Conservation (phyloP, 2,797 vertebrate species). For the Acanthurus leucopareius region DNA sequence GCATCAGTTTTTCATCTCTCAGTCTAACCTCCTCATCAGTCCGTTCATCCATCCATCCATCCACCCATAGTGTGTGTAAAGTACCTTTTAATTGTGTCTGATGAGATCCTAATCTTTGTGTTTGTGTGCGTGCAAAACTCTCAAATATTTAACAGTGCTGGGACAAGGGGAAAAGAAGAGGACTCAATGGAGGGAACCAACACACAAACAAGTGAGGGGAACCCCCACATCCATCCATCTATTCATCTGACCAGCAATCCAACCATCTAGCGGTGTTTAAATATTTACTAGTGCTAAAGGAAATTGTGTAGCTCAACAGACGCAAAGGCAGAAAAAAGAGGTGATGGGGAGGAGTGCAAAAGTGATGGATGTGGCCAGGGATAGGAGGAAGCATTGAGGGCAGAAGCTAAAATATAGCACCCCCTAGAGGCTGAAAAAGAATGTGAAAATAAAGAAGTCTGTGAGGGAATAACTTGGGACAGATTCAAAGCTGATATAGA, state of each 20-base stretch:
- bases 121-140: constrained; percentile 19
- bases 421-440: constrained; percentile 80
- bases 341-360: constrained; percentile 56
- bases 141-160: constrained; percentile 77
- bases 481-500: constrained; percentile 31
- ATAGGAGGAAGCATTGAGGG: constrained; percentile 28
- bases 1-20: neutral
- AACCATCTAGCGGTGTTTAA: constrained; percentile 79
- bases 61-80: neutral
- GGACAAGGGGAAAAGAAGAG: constrained; percentile 32
- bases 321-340: constrained; percentile 35
- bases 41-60: too few relatives aligned
- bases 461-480: constrained; percentile 69
- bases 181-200: constrained; percentile 52
- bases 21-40: neutral
- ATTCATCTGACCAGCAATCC: constrained; percentile 61
- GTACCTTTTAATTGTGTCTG: constrained; percentile 41
- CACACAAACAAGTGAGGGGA: constrained; percentile 67
- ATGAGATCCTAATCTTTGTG: constrained; percentile 22
- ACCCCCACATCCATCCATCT: constrained; percentile 35
- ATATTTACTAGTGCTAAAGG: constrained; percentile 84
- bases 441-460: constrained; percentile 81
- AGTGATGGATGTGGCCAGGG: constrained; percentile 46
- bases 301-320: constrained; percentile 76
- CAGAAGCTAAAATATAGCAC: constrained; percentile 59